These are phyloP conservation scores for Eristalis pertinax DNA, from an alignment of 2,888 invertebrate genomes.

Conservation along the genomic window DNA sequence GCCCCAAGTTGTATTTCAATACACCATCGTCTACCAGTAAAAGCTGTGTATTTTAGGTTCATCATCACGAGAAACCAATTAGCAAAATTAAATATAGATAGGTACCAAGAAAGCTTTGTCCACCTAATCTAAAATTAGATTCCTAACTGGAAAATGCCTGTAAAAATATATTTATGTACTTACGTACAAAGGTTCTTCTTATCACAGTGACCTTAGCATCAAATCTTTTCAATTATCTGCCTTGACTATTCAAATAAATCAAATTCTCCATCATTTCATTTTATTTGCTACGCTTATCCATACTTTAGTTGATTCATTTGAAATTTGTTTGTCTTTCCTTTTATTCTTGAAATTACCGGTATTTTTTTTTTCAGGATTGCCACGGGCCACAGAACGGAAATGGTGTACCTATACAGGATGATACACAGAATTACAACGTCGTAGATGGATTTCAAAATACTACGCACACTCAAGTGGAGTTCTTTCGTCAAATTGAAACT, in stretches of 20 bases:
- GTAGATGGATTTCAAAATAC: constrained; percentile 90
- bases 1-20: too few species aligned
- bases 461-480: constrained; percentile 91
- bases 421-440: constrained; percentile 91
- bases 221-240: background rate
- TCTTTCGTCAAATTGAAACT: constrained; percentile 90
- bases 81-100: too few species aligned
- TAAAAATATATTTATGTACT: too few species aligned
- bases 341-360: background rate
- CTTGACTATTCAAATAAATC: background rate
- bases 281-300: background rate
- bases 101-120: too few species aligned
- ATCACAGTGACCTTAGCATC: background rate
- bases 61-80: too few species aligned
- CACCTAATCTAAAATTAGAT: too few species aligned
- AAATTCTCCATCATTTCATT: background rate
- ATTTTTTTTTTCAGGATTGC: constrained; percentile 86
- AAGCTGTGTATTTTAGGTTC: too few species aligned
- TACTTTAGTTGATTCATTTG: background rate
- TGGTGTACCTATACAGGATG: constrained; percentile 87
- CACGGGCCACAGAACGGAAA: constrained; percentile 85
- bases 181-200: too few species aligned
- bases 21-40: too few species aligned
- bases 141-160: too few species aligned
- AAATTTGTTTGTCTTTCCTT: background rate